phyloP scores from a whole-genome alignment of 2,888 invertebrate genomes.

The Drosophila hamatofila region DNA sequence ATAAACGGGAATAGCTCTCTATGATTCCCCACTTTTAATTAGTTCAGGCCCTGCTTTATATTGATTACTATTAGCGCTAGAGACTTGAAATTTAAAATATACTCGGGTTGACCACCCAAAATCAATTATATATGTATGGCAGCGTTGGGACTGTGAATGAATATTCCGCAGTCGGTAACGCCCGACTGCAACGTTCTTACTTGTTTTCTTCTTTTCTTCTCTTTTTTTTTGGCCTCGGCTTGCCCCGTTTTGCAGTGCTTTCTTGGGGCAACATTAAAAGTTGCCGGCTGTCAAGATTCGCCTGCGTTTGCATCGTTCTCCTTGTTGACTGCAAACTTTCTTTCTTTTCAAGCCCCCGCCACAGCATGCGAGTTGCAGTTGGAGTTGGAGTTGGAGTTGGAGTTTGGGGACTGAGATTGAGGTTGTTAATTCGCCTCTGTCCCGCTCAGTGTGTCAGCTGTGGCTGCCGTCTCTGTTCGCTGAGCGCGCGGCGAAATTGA shows the following conservation, averaged over 20 bases:
- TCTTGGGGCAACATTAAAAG: constrained; percentile 81
- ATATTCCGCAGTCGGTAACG: too few relatives aligned
- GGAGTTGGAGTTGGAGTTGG: constrained; percentile 7
- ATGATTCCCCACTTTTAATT: too few relatives aligned
- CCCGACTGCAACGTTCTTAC: too few relatives aligned
- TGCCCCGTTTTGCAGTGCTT: constrained; percentile 20
- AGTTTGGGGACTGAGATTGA: constrained; percentile 49
- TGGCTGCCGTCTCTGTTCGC: constrained; percentile 17
- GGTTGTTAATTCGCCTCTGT: constrained; percentile 68
- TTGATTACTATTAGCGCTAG: too few relatives aligned
- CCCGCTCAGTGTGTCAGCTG: constrained; percentile 55
- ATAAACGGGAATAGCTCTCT: too few relatives aligned
- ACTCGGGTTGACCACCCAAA: too few relatives aligned
- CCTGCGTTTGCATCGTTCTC: constrained; percentile 74
- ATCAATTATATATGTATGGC: too few relatives aligned
- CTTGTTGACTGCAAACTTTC: constrained; percentile 57
- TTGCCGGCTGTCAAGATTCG: constrained; percentile 83
- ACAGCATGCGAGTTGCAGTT: constrained; percentile 1
- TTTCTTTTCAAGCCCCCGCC: constrained; percentile 52
- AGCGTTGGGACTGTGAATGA: too few relatives aligned
- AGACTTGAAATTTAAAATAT: too few relatives aligned
- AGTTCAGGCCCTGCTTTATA: too few relatives aligned
- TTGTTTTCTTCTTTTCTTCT: neutral
- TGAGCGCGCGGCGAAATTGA: constrained; percentile 67
- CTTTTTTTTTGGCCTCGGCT: neutral